A percentile compares a stretch with the other conserved stretches of the same genome.
These are phyloP conservation scores for Glaucopsyche alexis DNA, from an alignment of 2,888 invertebrate genomes.

Conservation along the genomic window DNA sequence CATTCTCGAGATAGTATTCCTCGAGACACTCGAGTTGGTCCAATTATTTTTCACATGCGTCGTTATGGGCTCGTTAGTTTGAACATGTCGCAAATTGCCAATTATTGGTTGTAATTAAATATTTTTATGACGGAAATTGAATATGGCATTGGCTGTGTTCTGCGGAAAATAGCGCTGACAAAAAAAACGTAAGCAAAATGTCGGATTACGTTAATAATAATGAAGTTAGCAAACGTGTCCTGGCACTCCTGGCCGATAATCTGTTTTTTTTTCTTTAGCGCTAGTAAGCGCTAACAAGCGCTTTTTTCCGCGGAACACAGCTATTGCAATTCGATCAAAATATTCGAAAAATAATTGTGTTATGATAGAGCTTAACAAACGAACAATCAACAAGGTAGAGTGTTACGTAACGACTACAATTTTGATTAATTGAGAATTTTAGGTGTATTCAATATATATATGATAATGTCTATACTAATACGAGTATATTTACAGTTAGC, in stretches of 20 bases:
- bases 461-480: not conserved
- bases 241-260: too few relatives aligned
- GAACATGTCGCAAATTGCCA: conserved; percentile 28
- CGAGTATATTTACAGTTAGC: too few relatives aligned
- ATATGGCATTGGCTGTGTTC: too few relatives aligned
- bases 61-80: conserved; percentile 52
- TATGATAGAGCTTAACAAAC: not conserved
- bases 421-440: not conserved
- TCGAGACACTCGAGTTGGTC: conserved; percentile 62
- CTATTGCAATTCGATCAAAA: not conserved
- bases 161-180: too few relatives aligned
- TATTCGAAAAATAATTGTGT: conserved; percentile 4
- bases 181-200: too few relatives aligned
- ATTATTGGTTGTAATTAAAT: conserved; percentile 27
- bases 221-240: too few relatives aligned
- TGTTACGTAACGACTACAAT: not conserved
- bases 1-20: conserved; percentile 73
- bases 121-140: conserved; percentile 8
- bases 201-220: too few relatives aligned
- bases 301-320: too few relatives aligned
- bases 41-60: conserved; percentile 73
- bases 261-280: too few relatives aligned
- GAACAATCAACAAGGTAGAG: not conserved
- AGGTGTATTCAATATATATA: not conserved
- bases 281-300: too few relatives aligned